phyloP scores from a whole-genome alignment of 2,113 vertebrate genomes.

The Prunella himalayana region DNA sequence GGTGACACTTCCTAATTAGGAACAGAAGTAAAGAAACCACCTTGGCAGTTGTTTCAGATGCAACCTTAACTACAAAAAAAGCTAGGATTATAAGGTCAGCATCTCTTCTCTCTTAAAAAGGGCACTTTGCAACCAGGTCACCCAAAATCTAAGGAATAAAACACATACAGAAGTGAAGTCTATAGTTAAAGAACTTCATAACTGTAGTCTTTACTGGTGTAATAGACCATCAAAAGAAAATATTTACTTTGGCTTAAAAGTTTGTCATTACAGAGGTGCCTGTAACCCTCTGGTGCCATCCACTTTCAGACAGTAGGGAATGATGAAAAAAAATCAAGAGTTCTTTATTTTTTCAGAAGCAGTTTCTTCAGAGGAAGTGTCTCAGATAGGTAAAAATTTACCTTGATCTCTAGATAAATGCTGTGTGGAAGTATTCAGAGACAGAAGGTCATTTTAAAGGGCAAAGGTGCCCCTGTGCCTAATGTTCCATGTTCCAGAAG shows the following conservation, averaged over 20 bases:
- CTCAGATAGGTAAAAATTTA: background rate
- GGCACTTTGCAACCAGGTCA: background rate
- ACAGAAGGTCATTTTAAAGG: background rate
- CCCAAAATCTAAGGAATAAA: background rate
- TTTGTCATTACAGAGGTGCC: background rate
- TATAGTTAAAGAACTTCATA: background rate
- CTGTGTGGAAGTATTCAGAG: background rate
- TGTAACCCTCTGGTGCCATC: background rate
- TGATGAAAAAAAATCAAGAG: background rate
- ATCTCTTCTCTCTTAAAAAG: background rate
- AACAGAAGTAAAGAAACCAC: background rate
- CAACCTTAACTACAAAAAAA: background rate
- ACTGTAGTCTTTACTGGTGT: background rate
- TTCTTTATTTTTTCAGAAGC: background rate
- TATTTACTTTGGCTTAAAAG: background rate
- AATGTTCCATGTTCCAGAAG: background rate
- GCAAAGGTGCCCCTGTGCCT: background rate
- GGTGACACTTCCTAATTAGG: background rate
- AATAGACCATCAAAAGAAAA: background rate
- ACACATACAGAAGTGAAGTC: background rate
- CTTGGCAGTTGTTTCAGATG: background rate
- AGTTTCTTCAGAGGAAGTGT: background rate
- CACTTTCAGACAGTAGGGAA: background rate
- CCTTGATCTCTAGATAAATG: conserved; percentile 1
- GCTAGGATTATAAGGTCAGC: background rate